Conservation (phyloP, 2,888 invertebrate genomes). For the Synanthedon andrenaeformis region DNA sequence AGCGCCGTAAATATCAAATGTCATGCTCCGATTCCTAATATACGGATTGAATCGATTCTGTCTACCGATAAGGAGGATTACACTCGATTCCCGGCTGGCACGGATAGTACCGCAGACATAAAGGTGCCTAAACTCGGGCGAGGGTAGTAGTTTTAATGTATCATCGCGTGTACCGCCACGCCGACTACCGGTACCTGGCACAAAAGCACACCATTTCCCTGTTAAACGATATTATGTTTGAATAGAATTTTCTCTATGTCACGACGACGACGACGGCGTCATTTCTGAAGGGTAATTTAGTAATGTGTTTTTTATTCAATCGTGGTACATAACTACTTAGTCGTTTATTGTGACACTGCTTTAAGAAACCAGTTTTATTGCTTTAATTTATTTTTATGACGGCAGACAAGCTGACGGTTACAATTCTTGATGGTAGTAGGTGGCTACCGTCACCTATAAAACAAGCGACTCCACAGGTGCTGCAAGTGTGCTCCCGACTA, state of each 20-base stretch:
- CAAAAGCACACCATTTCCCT: conserved; percentile 38
- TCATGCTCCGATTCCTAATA: conserved; percentile 63
- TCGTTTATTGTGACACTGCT: too few relatives aligned
- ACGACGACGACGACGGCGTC: conserved; percentile 24
- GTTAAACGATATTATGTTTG: conserved; percentile 29
- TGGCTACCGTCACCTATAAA: too few relatives aligned
- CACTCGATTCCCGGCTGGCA: conserved; percentile 56
- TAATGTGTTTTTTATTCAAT: conserved; percentile 12
- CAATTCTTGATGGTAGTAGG: too few relatives aligned
- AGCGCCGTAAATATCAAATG: conserved; percentile 65
- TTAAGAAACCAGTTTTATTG: too few relatives aligned
- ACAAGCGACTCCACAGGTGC: too few relatives aligned
- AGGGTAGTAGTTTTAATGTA: conserved; percentile 35
- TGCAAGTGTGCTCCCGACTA: too few relatives aligned
- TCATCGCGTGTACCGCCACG: conserved; percentile 46
- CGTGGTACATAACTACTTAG: too few relatives aligned
- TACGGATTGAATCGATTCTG: conserved; percentile 64
- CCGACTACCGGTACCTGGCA: conserved; percentile 27
- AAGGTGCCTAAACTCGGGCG: conserved; percentile 44
- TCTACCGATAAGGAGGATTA: conserved; percentile 63
- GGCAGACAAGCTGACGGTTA: too few relatives aligned
- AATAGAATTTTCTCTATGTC: conserved; percentile 36
- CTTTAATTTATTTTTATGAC: too few relatives aligned
- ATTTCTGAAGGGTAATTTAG: conserved; percentile 17
- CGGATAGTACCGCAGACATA: conserved; percentile 51